Conservation (phyloP, 23 tunicate genomes). For the Ciona savignyi region DNA sequence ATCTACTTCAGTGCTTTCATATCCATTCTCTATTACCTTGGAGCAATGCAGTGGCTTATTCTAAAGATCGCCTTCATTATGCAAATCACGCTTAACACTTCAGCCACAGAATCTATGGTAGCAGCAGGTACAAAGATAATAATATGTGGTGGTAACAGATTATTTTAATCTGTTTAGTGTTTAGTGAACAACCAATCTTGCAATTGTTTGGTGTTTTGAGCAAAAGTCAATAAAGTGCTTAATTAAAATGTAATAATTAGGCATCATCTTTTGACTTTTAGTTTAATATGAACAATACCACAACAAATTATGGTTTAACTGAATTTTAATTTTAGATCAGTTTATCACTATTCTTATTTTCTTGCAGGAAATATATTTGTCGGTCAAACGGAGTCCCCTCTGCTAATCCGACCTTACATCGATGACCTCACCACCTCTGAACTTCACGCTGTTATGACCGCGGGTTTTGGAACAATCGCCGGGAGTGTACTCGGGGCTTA, state of each 20-base stretch:
- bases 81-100: slow-evolving; percentile 78
- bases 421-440: slow-evolving; percentile 86
- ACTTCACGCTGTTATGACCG: slow-evolving; percentile 76
- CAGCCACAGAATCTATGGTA: slow-evolving; percentile 93
- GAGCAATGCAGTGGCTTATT: slow-evolving; percentile 97
- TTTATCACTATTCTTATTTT: too few relatives aligned
- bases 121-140: slow-evolving; percentile 63
- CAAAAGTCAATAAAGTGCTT: too few relatives aligned
- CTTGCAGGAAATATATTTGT: slow-evolving; percentile 79
- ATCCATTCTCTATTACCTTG: slow-evolving; percentile 80
- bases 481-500: slow-evolving; percentile 89
- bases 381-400: slow-evolving; percentile 90
- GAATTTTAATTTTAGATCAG: too few relatives aligned
- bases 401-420: slow-evolving; percentile 84
- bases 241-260: too few relatives aligned
- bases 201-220: too few relatives aligned
- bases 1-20: slow-evolving; percentile 84
- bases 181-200: too few relatives aligned
- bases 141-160: too few relatives aligned
- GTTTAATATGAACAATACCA: too few relatives aligned
- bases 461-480: slow-evolving; percentile 92
- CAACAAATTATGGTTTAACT: too few relatives aligned
- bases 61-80: slow-evolving; percentile 78
- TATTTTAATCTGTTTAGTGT: too few relatives aligned
- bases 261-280: too few relatives aligned